Evolutionary conservation across 1,140 invertebrate genomes (phyloP).

Genomic region (Drosophila funebris): DNA sequence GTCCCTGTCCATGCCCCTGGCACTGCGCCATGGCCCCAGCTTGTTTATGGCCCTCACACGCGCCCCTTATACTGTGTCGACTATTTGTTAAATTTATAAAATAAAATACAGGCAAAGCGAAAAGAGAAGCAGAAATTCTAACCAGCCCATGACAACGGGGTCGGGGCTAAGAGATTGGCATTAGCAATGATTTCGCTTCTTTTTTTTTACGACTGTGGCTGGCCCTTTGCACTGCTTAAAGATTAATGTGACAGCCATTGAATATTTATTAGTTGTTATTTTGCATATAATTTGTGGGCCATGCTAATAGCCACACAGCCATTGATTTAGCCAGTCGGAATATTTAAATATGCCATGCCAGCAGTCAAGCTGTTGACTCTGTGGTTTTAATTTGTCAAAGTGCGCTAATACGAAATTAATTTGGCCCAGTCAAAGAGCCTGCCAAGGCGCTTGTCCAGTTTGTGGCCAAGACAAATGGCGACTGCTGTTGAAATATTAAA

Average conservation of each 20-base stretch:
- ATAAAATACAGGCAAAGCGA: constrained; percentile 41
- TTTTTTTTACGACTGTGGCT: constrained; percentile 33
- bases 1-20: neutral
- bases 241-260: constrained; percentile 80
- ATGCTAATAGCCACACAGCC: constrained; percentile 57
- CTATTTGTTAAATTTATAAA: constrained; percentile 81
- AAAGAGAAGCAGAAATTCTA: constrained; percentile 3
- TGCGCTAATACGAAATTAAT: constrained; percentile 81
- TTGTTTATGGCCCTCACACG: constrained; percentile 71
- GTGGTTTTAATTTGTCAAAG: constrained; percentile 80
- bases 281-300: constrained; percentile 78
- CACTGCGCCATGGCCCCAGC: constrained; percentile 18
- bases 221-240: constrained; percentile 67
- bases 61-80: constrained; percentile 71
- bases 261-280: constrained; percentile 81
- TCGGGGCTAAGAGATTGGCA: constrained; percentile 74
- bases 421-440: constrained; percentile 49
- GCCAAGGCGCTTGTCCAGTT: constrained; percentile 67
- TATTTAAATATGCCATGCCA: neutral
- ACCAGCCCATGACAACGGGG: too few species aligned
- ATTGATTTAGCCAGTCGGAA: constrained; percentile 63
- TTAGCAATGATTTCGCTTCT: constrained; percentile 62
- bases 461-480: constrained; percentile 74
- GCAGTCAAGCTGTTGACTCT: constrained; percentile 72
- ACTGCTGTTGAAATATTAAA: constrained; percentile 77